Conservation (phyloP, 2,888 invertebrate genomes). For the Bimastos eiseni region DNA sequence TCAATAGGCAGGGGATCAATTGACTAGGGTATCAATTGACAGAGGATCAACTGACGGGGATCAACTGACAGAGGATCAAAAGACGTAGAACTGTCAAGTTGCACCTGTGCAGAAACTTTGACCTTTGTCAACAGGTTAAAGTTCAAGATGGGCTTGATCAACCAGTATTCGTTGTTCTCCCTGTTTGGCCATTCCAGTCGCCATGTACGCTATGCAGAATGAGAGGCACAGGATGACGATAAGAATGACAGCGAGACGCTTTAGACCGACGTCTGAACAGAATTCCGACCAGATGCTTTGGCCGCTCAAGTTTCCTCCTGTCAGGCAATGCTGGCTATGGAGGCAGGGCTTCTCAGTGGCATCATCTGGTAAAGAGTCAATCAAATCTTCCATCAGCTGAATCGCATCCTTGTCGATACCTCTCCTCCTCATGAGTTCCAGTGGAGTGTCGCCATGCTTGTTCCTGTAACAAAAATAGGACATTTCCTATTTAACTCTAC, state of each 20-base stretch:
- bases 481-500: too few relatives aligned
- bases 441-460: slow-evolving; percentile 45
- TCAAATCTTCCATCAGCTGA: slow-evolving; percentile 39
- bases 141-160: slow-evolving; percentile 16
- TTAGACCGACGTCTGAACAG: slow-evolving; percentile 44
- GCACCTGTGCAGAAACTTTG: neutral
- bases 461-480: slow-evolving; percentile 43
- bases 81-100: too few relatives aligned
- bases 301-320: neutral
- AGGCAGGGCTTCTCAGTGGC: slow-evolving; percentile 13
- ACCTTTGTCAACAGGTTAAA: neutral
- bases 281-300: slow-evolving; percentile 40
- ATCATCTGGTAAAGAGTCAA: slow-evolving; percentile 35
- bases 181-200: slow-evolving; percentile 42
- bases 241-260: slow-evolving; percentile 42
- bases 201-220: slow-evolving; percentile 45
- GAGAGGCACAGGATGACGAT: slow-evolving; percentile 45
- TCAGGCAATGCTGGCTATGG: neutral
- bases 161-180: slow-evolving; percentile 36
- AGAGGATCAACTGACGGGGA: too few relatives aligned
- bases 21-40: too few relatives aligned
- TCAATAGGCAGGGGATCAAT: too few relatives aligned
- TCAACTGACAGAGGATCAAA: too few relatives aligned
- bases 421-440: slow-evolving; percentile 46
- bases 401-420: slow-evolving; percentile 44